phyloP scores from a whole-genome alignment of 2,113 vertebrate genomes.

The Cariama cristata region DNA sequence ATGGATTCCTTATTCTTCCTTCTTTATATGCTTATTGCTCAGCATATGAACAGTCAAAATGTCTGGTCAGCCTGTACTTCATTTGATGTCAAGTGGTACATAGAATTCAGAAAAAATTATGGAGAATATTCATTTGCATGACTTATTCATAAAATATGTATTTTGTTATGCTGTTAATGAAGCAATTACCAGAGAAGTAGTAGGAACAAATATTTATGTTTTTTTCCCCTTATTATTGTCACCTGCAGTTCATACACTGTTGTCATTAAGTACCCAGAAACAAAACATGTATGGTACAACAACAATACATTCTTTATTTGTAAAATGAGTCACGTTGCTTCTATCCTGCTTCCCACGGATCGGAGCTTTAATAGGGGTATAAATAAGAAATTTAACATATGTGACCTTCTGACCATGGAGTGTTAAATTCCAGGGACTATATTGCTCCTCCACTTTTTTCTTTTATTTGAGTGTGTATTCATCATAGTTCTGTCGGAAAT shows the following conservation, averaged over 20 bases:
- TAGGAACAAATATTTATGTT: constrained; percentile 30
- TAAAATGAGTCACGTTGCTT: constrained; percentile 65
- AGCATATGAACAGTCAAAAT: background rate
- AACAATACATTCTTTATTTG: constrained; percentile 71
- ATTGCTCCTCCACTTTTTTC: constrained; percentile 67
- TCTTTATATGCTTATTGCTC: background rate
- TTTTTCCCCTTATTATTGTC: constrained; percentile 17
- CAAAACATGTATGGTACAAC: constrained; percentile 33
- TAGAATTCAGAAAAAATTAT: background rate
- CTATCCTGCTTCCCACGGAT: constrained; percentile 68
- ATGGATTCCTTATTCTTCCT: background rate
- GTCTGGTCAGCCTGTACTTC: background rate
- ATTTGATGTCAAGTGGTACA: background rate
- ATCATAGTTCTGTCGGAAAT: constrained; percentile 70
- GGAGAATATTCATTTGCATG: background rate
- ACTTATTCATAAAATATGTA: background rate
- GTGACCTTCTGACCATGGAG: constrained; percentile 78
- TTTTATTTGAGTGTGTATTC: constrained; percentile 69
- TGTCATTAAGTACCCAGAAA: constrained; percentile 64
- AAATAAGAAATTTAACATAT: constrained; percentile 79
- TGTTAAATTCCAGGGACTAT: constrained; percentile 79
- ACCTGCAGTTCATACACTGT: constrained; percentile 39
- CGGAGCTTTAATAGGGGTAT: constrained; percentile 71
- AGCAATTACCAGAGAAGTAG: background rate
- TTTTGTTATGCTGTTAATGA: constrained; percentile 37